Evolutionary conservation across 2,888 invertebrate genomes (phyloP).

Genomic region (Strigamia crassipes): DNA sequence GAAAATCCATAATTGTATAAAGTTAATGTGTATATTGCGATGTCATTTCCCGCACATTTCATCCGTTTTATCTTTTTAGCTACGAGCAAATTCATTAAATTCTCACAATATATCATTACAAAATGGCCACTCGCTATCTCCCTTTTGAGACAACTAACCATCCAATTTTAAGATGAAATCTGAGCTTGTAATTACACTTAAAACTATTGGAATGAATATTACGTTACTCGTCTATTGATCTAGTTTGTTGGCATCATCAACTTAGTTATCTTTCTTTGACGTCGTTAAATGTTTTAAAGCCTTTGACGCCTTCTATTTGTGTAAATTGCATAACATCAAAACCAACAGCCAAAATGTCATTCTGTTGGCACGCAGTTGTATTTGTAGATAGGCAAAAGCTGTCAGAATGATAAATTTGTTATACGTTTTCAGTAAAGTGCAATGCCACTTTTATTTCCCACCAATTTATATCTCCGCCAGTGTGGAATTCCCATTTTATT

Average conservation of each 20-base stretch:
- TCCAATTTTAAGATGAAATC: not conserved
- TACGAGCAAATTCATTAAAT: not conserved
- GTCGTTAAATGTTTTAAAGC: conserved; percentile 16
- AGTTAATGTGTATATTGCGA: not conserved
- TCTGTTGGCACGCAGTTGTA: not conserved
- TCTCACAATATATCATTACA: not conserved
- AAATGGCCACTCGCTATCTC: not conserved
- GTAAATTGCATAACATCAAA: conserved; percentile 13
- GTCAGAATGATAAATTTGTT: conserved; percentile 34
- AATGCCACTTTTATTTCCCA: conserved; percentile 19
- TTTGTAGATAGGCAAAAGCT: conserved; percentile 10
- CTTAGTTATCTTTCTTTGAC: not conserved
- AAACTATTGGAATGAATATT: not conserved
- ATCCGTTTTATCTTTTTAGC: not conserved
- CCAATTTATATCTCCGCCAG: not conserved
- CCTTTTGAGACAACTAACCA: not conserved
- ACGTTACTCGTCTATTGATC: not conserved
- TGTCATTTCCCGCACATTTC: not conserved
- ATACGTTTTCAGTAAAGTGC: conserved; percentile 5
- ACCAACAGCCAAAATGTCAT: conserved; percentile 12
- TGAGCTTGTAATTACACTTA: not conserved
- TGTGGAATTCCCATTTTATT: not conserved
- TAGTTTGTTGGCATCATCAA: not conserved
- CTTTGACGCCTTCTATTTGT: not conserved
- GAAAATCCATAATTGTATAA: not conserved